phyloP scores from a whole-genome alignment of 2,113 vertebrate genomes.

The Polyodon spathula region DNA sequence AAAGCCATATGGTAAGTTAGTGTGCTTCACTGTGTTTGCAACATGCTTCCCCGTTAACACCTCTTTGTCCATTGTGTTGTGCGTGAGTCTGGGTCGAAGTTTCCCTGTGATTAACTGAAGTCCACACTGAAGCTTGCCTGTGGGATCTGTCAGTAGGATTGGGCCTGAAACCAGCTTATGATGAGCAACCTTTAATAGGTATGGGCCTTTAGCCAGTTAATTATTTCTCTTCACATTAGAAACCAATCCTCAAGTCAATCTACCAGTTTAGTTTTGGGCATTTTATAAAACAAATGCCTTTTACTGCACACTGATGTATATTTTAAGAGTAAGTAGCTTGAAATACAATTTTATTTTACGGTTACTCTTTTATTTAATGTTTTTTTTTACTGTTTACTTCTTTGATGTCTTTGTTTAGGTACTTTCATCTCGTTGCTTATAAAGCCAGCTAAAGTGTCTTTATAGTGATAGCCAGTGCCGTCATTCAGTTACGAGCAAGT shows the following conservation, averaged over 20 bases:
- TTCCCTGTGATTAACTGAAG: background rate
- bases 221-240: conserved; percentile 1
- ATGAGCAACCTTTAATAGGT: conserved; percentile 3
- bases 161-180: background rate
- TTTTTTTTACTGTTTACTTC: too few relatives aligned
- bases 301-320: too few relatives aligned
- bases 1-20: background rate
- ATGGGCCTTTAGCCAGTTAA: conserved; percentile 3
- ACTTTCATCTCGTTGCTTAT: too few relatives aligned
- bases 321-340: too few relatives aligned
- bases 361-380: too few relatives aligned
- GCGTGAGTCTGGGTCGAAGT: background rate
- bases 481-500: too few relatives aligned
- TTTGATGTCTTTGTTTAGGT: too few relatives aligned
- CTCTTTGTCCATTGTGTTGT: background rate
- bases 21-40: background rate
- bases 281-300: too few relatives aligned
- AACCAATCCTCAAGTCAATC: background rate
- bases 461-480: too few relatives aligned
- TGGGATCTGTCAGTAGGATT: background rate
- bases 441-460: too few relatives aligned
- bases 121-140: background rate
- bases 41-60: background rate
- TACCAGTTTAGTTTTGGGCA: background rate
- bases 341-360: too few relatives aligned